These are phyloP conservation scores for Drosophila meridionalis DNA, from an alignment of 2,888 invertebrate genomes.

Conservation along the genomic window DNA sequence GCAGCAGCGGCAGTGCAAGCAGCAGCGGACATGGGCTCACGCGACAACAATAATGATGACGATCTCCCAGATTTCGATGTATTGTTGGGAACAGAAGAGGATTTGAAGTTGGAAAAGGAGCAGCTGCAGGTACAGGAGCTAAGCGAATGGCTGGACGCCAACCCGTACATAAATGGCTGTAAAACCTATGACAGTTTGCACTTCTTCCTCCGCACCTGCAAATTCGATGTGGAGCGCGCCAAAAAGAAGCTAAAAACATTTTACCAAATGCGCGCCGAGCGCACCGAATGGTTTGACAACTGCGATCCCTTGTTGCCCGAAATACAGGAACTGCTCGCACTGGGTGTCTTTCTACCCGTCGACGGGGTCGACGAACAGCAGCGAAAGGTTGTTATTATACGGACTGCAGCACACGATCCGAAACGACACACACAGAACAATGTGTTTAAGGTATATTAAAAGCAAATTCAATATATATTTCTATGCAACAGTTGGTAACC, in stretches of 20 bases:
- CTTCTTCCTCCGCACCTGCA: slow-evolving; percentile 88
- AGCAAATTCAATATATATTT: neutral
- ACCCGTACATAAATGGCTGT: slow-evolving; percentile 84
- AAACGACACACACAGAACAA: slow-evolving; percentile 86
- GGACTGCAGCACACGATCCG: slow-evolving; percentile 87
- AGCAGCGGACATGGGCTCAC: slow-evolving; percentile 41
- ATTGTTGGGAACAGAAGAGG: slow-evolving; percentile 43
- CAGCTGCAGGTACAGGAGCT: slow-evolving; percentile 74
- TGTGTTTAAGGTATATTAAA: slow-evolving; percentile 86
- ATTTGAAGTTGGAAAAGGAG: slow-evolving; percentile 43
- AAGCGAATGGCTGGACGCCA: slow-evolving; percentile 83
- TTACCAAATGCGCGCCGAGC: slow-evolving; percentile 86
- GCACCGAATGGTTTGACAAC: slow-evolving; percentile 88
- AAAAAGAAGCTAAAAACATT: slow-evolving; percentile 87
- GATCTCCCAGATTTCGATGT: slow-evolving; percentile 20
- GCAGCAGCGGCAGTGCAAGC: neutral
- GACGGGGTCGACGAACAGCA: slow-evolving; percentile 85
- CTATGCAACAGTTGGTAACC: neutral
- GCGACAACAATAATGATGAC: slow-evolving; percentile 18
- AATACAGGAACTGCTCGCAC: slow-evolving; percentile 86
- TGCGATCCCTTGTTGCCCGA: slow-evolving; percentile 87
- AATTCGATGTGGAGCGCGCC: slow-evolving; percentile 87
- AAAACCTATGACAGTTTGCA: slow-evolving; percentile 85
- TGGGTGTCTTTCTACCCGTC: slow-evolving; percentile 88
- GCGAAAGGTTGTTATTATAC: slow-evolving; percentile 87